These are phyloP conservation scores for Sceloporus undulatus DNA, from an alignment of 2,113 vertebrate genomes.

Conservation along the genomic window DNA sequence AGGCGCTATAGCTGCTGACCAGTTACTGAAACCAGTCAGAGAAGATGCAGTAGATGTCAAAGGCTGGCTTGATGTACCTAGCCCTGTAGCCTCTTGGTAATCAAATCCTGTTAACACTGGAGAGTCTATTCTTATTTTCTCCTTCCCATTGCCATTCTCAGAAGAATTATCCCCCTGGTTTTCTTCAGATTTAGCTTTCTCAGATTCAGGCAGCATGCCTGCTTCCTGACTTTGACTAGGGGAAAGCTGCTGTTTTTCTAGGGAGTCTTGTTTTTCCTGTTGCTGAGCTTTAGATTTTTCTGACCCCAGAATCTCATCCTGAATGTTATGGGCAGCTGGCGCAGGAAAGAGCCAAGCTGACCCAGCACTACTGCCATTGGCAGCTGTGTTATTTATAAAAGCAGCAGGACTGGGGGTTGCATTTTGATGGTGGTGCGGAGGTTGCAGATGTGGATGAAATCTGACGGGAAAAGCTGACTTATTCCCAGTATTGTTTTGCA, in stretches of 20 bases:
- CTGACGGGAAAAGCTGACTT: conserved; percentile 98
- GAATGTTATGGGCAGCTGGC: conserved; percentile 94
- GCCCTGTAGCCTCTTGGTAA: conserved; percentile 93
- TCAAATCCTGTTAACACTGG: conserved; percentile 95
- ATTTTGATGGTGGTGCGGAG: conserved; percentile 95
- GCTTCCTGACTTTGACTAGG: conserved; percentile 91
- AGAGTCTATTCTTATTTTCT: conserved; percentile 94
- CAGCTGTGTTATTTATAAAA: conserved; percentile 96
- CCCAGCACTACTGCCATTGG: conserved; percentile 93
- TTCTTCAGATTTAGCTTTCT: conserved; percentile 90
- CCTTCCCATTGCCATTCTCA: conserved; percentile 90
- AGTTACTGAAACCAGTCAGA: conserved; percentile 96
- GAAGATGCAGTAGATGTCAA: conserved; percentile 93
- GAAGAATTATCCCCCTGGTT: conserved; percentile 88
- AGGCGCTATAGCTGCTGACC: conserved; percentile 95
- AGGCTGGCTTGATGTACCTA: conserved; percentile 91
- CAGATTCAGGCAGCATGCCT: conserved; percentile 89
- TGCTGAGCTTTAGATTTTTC: conserved; percentile 96
- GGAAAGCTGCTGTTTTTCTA: conserved; percentile 94
- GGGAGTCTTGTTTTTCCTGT: conserved; percentile 94
- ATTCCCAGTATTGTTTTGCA: conserved; percentile 98
- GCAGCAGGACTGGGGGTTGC: conserved; percentile 93
- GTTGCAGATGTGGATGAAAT: conserved; percentile 98
- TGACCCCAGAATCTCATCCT: conserved; percentile 98
- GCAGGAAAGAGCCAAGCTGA: conserved; percentile 98